Evolutionary conservation across 2,113 vertebrate genomes (phyloP).

Genomic region (Astatotilapia flaviijosephi): DNA sequence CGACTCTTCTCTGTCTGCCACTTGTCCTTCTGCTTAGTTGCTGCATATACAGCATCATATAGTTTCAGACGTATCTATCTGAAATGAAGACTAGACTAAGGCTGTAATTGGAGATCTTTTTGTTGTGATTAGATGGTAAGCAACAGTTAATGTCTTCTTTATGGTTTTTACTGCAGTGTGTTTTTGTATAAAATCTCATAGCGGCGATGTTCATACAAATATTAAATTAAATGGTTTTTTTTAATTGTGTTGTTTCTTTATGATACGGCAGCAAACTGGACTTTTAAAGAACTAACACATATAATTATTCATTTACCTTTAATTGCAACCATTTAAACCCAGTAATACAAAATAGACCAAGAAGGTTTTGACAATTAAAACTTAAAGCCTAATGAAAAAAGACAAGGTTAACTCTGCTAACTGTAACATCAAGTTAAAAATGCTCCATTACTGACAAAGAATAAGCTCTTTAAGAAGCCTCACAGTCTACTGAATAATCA

Average conservation of each 20-base stretch:
- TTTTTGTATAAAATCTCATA: background rate
- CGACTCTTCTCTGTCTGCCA: background rate
- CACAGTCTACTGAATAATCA: background rate
- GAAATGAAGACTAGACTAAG: background rate
- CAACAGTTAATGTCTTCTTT: background rate
- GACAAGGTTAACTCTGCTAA: background rate
- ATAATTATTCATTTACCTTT: background rate
- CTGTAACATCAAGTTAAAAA: background rate
- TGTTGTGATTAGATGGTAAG: background rate
- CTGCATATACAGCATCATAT: background rate
- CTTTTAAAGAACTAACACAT: background rate
- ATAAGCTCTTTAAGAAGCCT: background rate
- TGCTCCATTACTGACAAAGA: background rate
- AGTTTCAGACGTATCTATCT: background rate
- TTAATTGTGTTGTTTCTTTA: background rate
- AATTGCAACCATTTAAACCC: background rate
- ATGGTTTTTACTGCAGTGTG: background rate
- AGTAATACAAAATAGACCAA: background rate
- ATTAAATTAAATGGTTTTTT: background rate
- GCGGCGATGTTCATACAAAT: background rate
- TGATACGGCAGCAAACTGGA: background rate
- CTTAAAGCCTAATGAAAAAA: background rate
- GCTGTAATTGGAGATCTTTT: background rate
- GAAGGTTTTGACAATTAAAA: background rate
- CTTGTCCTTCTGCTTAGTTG: background rate